A percentile compares a stretch with the other conserved stretches of the same genome.
Evolutionary conservation across 2,888 invertebrate genomes (phyloP).

Genomic region (Parasteatoda lunata): DNA sequence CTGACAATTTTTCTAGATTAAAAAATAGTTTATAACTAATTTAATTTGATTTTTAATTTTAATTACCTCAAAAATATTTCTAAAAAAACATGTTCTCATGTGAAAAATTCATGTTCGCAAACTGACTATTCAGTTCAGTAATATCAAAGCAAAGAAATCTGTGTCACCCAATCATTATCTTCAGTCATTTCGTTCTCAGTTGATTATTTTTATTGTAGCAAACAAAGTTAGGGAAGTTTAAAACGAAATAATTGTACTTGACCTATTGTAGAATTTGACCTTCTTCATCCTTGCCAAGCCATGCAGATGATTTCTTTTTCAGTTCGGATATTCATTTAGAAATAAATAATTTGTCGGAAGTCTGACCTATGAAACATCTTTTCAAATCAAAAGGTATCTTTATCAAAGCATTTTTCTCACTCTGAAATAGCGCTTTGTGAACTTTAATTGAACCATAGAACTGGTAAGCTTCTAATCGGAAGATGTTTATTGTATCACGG

Average conservation of each 20-base stretch:
- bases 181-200: not conserved
- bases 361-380: not conserved
- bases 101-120: too few species aligned
- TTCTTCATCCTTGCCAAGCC: not conserved
- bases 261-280: conserved; percentile 6
- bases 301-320: conserved; percentile 12
- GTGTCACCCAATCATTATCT: too few species aligned
- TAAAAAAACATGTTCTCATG: too few species aligned
- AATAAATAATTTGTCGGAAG: not conserved
- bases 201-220: not conserved
- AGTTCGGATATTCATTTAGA: not conserved
- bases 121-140: too few species aligned
- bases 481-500: too few species aligned
- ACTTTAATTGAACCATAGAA: too few species aligned
- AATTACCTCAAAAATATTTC: too few species aligned
- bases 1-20: too few species aligned
- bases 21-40: too few species aligned
- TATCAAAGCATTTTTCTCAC: not conserved
- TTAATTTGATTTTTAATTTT: too few species aligned
- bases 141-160: too few species aligned
- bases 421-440: not conserved
- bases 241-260: not conserved
- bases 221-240: not conserved
- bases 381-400: not conserved
- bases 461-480: too few species aligned